Conservation (phyloP, 2,113 vertebrate genomes). For the Bungarus multicinctus region DNA sequence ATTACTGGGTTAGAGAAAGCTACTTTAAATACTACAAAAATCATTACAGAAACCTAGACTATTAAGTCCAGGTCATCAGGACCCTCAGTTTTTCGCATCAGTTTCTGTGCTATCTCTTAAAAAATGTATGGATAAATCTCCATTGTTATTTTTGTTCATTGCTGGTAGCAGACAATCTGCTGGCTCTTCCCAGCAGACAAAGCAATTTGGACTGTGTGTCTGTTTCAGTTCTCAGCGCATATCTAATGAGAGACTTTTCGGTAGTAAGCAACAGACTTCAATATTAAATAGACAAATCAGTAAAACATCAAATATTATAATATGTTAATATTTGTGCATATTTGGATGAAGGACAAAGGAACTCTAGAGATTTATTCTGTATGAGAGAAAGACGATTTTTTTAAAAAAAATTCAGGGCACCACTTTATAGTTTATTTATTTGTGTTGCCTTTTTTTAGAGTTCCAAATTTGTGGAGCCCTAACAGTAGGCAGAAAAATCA, state of each 20-base stretch:
- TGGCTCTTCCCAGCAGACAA: not conserved
- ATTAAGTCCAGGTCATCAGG: not conserved
- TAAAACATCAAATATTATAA: not conserved
- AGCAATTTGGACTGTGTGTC: not conserved
- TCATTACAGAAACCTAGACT: not conserved
- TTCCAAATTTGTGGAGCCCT: not conserved
- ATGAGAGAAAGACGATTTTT: not conserved
- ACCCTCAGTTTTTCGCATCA: not conserved
- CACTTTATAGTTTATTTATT: not conserved
- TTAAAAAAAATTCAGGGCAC: not conserved
- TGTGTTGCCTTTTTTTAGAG: not conserved
- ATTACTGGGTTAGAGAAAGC: not conserved
- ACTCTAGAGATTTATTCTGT: not conserved
- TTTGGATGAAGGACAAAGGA: not conserved
- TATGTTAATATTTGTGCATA: not conserved
- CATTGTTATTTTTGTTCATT: not conserved
- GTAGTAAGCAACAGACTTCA: not conserved
- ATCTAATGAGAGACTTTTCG: not conserved
- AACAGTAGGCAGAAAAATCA: not conserved
- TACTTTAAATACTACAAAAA: not conserved
- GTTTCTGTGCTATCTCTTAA: not conserved
- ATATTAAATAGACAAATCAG: not conserved
- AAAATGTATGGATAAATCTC: not conserved
- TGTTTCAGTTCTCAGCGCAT: not conserved
- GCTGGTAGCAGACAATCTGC: not conserved